Percentiles rank a stretch among this genome's conserved stretches.
Conservation (phyloP, 2,888 invertebrate genomes). For the Hybos culiciformis region DNA sequence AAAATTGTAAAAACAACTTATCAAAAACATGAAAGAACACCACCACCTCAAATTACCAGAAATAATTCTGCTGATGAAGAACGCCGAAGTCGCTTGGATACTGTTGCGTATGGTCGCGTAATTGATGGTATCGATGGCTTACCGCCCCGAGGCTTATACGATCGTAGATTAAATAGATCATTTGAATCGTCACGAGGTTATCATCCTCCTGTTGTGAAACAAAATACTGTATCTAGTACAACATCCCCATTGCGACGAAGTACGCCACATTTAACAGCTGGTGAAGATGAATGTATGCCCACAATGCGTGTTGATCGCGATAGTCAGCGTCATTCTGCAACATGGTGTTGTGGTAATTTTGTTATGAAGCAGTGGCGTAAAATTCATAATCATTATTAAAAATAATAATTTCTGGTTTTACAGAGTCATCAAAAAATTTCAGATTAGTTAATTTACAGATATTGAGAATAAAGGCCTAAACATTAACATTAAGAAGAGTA, state of each 20-base stretch:
- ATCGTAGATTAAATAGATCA: constrained; percentile 33
- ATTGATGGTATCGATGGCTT: constrained; percentile 5
- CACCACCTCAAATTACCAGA: constrained; percentile 15
- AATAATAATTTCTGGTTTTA: neutral
- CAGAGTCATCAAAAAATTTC: no score
- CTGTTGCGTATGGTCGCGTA: neutral
- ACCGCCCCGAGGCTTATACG: constrained; percentile 25
- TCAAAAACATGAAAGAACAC: constrained; percentile 16
- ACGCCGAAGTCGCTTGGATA: constrained; percentile 3
- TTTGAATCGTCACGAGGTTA: constrained; percentile 28
- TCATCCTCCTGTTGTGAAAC: no score
- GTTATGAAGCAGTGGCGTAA: constrained; percentile 61
- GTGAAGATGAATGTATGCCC: constrained; percentile 15
- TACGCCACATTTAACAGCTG: constrained; percentile 30
- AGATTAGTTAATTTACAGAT: no score
- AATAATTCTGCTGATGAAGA: constrained; percentile 20
- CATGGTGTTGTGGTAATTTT: constrained; percentile 67
- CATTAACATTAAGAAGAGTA: no score
- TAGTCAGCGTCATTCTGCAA: constrained; percentile 32
- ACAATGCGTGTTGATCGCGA: constrained; percentile 12
- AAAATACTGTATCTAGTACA: constrained; percentile 25
- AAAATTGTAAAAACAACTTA: constrained; percentile 17
- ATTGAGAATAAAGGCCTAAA: no score
- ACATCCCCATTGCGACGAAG: constrained; percentile 30
- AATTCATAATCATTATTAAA: constrained; percentile 48